Evolutionary conservation across 2,113 vertebrate genomes (phyloP), one percentile per base, ranked within the genome.

Genomic region (Tapirus terrestris): DNA sequence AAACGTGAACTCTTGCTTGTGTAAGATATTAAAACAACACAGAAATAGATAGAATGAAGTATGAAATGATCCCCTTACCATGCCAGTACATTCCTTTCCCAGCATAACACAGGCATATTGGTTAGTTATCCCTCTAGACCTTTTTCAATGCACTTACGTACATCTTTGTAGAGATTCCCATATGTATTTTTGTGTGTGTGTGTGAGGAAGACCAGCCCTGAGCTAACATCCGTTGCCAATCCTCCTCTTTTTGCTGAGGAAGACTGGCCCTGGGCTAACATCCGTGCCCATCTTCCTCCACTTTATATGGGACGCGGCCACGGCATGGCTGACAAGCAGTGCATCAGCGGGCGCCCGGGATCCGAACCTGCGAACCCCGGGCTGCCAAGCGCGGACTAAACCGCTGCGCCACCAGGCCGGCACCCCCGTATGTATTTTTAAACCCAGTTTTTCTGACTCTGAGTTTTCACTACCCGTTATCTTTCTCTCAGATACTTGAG

Each of bases 391-490:
- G 39, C 39, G 4, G 39, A 39, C 39, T 48, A 9, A 48, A 48
- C 48, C 48, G 11, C 48, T 48, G 11, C 8, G 48, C 48, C 48
- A 48, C 11, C 8, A 6, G 48, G 48, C 6, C 2, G 48, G n/a
- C n/a, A n/a, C 48, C 11, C 48, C 48, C 48, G 11, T 17, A 45
- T 36, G 27, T 67, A 33, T 65, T 81, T 89, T 85, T 56, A 61
- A 96, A 96, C 31, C 63, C 21, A 27, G 11, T 82, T 89, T 87
- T 94, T 96, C 84, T 80, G 43, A 68, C 77, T 95, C 58, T 73
- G 61, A 83, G 43, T 76, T 92, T 79, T 92, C 8, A 80, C 36
- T 51, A 48, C n/a, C 21, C 63, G 36, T 75, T 65, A 13, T 65
- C 6, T 60, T 77, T 91, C 33, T 89, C 43, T 96, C 39, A 36